Percentiles rank a stretch among this genome's conserved stretches.
Conservation (phyloP, 2,888 invertebrate species). For the Villa cingulata region DNA sequence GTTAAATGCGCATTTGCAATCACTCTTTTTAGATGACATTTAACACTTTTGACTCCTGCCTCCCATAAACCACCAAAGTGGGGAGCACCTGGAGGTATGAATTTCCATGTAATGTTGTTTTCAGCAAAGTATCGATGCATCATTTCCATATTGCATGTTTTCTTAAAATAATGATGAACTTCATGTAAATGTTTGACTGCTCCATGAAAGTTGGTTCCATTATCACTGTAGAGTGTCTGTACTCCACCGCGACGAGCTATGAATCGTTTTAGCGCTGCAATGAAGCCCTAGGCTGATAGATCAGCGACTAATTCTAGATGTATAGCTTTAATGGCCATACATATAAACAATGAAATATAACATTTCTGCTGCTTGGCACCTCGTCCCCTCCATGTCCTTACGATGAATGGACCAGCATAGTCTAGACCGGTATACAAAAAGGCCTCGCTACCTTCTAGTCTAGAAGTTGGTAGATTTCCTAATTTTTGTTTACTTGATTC, state of each 20-base stretch:
- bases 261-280: conserved; percentile 16
- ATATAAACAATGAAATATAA: conserved; percentile 2
- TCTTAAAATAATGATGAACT: neutral
- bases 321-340: conserved; percentile 2
- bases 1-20: neutral
- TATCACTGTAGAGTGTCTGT: neutral
- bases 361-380: neutral
- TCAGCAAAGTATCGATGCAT: neutral
- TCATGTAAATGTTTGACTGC: conserved; percentile 9
- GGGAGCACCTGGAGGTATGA: conserved; percentile 1
- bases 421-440: conserved; percentile 10
- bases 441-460: neutral
- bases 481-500: conserved; percentile 12
- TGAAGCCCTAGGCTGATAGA: conserved; percentile 14
- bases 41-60: no score
- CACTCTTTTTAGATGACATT: conserved; percentile 1
- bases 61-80: conserved; percentile 7
- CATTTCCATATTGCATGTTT: neutral
- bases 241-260: neutral
- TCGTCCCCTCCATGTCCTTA: conserved; percentile 2
- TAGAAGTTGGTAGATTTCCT: conserved; percentile 3
- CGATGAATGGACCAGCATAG: conserved; percentile 4
- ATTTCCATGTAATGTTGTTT: conserved; percentile 16
- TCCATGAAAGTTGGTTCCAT: conserved; percentile 4
- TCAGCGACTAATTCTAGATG: conserved; percentile 1